Base-by-base conservation (phyloP, 2,797 vertebrate genomes). In the Mico argentatus region DNA sequence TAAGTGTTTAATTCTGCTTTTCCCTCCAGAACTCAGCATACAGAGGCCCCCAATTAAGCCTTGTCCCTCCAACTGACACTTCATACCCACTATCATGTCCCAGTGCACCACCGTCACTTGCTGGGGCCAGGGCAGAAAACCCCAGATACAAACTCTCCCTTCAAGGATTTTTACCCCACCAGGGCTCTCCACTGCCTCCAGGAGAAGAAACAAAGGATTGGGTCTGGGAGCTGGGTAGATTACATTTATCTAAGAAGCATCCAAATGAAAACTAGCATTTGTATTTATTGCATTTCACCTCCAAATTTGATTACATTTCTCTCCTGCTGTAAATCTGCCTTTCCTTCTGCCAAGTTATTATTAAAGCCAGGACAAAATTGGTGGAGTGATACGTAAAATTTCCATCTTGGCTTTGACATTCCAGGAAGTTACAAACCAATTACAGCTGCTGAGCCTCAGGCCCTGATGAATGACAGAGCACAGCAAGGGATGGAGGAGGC, bases 341-440 rank as follows among this genome's bases (percentile, higher is more conserved):
- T 95, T 95, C 98, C 98, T 98, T 98, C 98, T 98, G 98, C 98
- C 98, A 98, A 97, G 98, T 98, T 98, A 98, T 99, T 98, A 99
- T 99, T 98, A 98, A 98, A 99, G 97, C 98, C 83, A 52, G 98
- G 98, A 98, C 84, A 94, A 98, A 98, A 98, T 98, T 98, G 98
- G 98, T 97, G 95, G 98, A 98, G 98, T 96, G 97, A 98, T 98
- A 98, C 64, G 96, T 98, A 98, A 98, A 98, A 98, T 98, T 98
- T 99, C 98, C 98, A 98, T 99, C 98, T 98, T 91, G 97, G 97
- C 98, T 98, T 98, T 99, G 98, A 99, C 99, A 98, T 98, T 98
- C 98, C 98, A 98, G 98, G 98, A 99, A 99, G 98, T 99, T 99
- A 98, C 98, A 98, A 99, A 98, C 98, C 99, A 99, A 99, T 99